Percentiles rank a stretch among this genome's conserved stretches.
phyloP scores from a whole-genome alignment of 2,888 invertebrate species.

The Acanthosepion esculentum region DNA sequence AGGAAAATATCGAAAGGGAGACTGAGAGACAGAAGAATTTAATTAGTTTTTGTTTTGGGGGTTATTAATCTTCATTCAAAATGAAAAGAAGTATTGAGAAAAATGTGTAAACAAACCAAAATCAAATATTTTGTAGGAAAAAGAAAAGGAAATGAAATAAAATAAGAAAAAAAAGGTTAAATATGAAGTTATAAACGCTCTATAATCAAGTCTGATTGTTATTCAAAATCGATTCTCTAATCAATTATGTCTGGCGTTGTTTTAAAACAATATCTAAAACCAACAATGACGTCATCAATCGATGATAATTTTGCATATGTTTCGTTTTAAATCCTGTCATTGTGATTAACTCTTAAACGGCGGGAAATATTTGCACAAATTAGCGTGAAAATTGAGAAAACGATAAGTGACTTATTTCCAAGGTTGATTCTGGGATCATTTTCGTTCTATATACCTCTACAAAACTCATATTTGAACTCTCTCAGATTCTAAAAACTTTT shows the following conservation, averaged over 20 bases:
- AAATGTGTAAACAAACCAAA: background rate
- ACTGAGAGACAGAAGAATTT: too few relatives aligned
- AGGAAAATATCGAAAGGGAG: too few relatives aligned
- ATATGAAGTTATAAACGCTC: background rate
- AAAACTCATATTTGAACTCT: too few relatives aligned
- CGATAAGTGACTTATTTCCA: too few relatives aligned
- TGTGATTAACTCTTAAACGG: too few relatives aligned
- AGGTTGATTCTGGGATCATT: too few relatives aligned
- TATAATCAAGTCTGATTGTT: slow-evolving; percentile 16
- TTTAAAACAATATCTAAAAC: background rate
- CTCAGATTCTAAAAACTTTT: too few relatives aligned
- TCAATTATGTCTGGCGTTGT: background rate
- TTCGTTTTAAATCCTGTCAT: background rate
- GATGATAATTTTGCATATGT: background rate
- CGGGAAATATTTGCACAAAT: too few relatives aligned
- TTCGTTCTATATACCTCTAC: too few relatives aligned
- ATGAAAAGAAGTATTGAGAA: background rate
- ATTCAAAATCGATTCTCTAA: background rate
- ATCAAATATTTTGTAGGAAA: too few relatives aligned
- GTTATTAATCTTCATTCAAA: background rate
- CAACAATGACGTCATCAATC: background rate
- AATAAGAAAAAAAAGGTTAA: background rate
- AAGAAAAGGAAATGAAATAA: background rate
- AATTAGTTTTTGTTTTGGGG: too few relatives aligned
- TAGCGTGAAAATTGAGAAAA: too few relatives aligned